phyloP scores from a whole-genome alignment of 2,113 vertebrate species.

The Hydrolagus affinis region DNA sequence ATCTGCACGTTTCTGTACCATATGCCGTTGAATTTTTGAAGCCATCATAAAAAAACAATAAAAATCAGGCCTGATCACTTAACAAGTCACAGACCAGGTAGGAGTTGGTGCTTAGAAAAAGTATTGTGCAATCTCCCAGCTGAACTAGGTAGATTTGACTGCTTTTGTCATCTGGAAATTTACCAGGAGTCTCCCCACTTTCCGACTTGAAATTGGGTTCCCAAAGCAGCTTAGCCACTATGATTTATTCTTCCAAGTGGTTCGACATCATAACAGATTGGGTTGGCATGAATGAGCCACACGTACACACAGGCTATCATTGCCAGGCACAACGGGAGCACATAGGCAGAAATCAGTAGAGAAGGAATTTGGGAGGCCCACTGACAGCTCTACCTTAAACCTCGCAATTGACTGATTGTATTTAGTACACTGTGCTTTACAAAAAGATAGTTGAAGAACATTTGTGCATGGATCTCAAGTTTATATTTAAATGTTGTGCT shows the following conservation, averaged over 20 bases:
- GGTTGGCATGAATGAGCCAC: neutral
- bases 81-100: neutral
- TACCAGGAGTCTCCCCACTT: neutral
- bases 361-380: neutral
- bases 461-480: neutral
- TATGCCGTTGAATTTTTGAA: neutral
- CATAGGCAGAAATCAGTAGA: neutral
- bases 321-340: neutral
- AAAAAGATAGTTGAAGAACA: neutral
- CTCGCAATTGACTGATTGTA: neutral
- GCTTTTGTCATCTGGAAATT: neutral
- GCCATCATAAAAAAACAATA: neutral
- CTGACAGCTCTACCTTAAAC: neutral
- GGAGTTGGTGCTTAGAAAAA: neutral
- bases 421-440: neutral
- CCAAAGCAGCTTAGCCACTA: neutral
- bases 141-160: neutral
- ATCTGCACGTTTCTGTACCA: neutral
- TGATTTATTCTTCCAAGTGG: neutral
- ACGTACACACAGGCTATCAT: neutral
- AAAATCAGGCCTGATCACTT: neutral
- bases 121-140: neutral
- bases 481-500: neutral
- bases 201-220: neutral
- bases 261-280: neutral